phyloP scores from a whole-genome alignment of 2,797 vertebrate genomes.

The Numenius phaeopus region DNA sequence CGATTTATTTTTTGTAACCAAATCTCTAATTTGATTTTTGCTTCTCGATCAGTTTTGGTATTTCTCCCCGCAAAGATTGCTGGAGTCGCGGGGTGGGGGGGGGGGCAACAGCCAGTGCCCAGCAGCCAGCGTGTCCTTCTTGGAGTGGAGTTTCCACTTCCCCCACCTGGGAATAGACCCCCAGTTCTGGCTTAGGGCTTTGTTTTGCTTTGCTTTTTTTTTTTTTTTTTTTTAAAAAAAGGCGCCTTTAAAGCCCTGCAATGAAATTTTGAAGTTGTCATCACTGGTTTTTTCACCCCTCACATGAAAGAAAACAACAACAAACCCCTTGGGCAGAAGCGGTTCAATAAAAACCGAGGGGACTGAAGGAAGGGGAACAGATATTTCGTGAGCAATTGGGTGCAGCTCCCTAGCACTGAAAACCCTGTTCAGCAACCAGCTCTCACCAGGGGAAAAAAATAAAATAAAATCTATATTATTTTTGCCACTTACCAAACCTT shows the following conservation, averaged over 20 bases:
- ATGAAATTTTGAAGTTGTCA: not conserved
- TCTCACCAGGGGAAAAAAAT: not conserved
- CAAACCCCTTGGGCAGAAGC: not conserved
- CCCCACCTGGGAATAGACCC: not conserved
- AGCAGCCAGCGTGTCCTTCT: not conserved
- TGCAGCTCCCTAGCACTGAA: not conserved
- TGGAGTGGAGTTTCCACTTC: not conserved
- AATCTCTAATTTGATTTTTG: rapidly evolving
- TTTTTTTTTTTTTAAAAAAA: not conserved
- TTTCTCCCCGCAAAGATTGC: rapidly evolving
- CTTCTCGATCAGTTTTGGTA: not conserved
- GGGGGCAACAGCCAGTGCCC: not conserved
- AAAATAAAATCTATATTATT: not conserved
- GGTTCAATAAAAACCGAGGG: not conserved
- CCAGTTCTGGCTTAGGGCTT: not conserved
- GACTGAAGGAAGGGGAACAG: not conserved
- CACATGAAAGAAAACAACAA: not conserved
- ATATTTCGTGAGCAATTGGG: rapidly evolving
- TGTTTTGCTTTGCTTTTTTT: not conserved
- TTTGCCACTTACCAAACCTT: not conserved
- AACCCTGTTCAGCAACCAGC: not conserved
- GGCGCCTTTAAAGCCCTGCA: not conserved
- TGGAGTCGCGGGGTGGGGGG: rapidly evolving
- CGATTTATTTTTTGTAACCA: not conserved
- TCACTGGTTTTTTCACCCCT: not conserved